Evolutionary conservation across 2,888 invertebrate species (phyloP).

Genomic region (Erannis defoliaria): DNA sequence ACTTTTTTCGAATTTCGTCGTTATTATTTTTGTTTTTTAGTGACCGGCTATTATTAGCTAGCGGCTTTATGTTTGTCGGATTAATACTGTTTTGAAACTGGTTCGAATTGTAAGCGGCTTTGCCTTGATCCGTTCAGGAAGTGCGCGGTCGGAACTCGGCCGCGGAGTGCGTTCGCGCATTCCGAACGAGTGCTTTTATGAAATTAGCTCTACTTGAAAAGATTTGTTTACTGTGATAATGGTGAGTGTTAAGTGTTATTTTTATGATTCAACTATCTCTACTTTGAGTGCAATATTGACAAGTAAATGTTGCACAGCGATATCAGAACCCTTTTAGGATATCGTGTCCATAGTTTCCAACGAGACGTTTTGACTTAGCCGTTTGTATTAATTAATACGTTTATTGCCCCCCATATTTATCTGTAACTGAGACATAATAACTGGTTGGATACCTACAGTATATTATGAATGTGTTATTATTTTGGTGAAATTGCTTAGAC

Average conservation of each 20-base stretch:
- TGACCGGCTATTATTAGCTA: no score
- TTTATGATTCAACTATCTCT: neutral
- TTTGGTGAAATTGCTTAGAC: no score
- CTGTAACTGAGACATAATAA: no score
- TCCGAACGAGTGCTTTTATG: constrained; percentile 36
- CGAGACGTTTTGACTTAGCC: no score
- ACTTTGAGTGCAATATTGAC: neutral
- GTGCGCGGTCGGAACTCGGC: constrained; percentile 34
- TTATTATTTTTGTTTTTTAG: neutral
- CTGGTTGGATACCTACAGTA: no score
- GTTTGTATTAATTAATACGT: no score
- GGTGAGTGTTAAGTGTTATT: neutral
- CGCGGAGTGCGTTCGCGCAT: constrained; percentile 37
- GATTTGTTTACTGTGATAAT: constrained; percentile 7
- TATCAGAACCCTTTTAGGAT: no score
- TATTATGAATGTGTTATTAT: no score
- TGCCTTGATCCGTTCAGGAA: constrained; percentile 31
- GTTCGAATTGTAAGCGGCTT: constrained; percentile 1
- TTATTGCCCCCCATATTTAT: no score
- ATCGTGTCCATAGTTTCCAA: no score
- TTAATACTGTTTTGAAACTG: constrained; percentile 1
- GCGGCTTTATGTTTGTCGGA: neutral
- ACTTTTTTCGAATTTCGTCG: neutral
- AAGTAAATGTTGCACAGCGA: no score
- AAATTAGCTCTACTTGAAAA: constrained; percentile 21